Conservation (phyloP, 2,113 vertebrate species). For the Anarhynchus alexandrinus region DNA sequence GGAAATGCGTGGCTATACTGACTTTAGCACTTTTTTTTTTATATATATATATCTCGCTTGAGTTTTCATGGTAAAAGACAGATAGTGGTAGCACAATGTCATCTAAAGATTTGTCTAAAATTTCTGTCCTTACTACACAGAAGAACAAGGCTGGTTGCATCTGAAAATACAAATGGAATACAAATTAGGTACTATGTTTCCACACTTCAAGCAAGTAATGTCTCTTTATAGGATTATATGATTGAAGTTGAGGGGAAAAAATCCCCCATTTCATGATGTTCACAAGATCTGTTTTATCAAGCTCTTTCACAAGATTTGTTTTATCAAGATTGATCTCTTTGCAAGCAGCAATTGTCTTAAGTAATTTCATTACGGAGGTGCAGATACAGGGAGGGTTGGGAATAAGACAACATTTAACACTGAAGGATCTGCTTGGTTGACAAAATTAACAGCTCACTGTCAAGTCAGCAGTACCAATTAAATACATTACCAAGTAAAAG, state of each 20-base stretch:
- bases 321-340: neutral
- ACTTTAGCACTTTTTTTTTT: neutral
- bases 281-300: neutral
- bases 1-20: neutral
- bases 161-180: neutral
- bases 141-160: neutral
- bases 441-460: slow-evolving; percentile 1
- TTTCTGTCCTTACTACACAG: neutral
- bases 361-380: neutral
- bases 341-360: neutral
- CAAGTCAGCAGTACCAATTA: neutral
- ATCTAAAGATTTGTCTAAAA: neutral
- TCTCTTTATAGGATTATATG: neutral
- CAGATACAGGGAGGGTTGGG: neutral
- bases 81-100: neutral
- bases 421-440: neutral
- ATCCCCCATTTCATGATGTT: neutral
- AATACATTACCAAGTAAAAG: neutral
- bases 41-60: neutral
- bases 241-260: neutral
- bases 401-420: neutral
- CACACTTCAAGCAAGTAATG: neutral
- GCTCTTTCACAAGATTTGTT: neutral
- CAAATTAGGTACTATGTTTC: neutral
- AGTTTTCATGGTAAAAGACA: neutral